These are phyloP conservation scores for human (Homo sapiens) DNA, from an alignment of 2,113 vertebrate species.

Conservation along the genomic window GRCh38 chr17:73543001-73543500, in stretches of 20 bases:
- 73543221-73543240: not conserved
- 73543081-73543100: too few species aligned
- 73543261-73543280: not conserved
- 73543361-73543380: too few species aligned
- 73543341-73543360: not conserved
- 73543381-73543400: not conserved
- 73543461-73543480: not conserved
- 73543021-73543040: too few species aligned
- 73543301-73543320: too few species aligned
- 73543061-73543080: accelerated
- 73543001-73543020: not conserved
- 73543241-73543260: not conserved
- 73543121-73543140: not conserved
- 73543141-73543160: not conserved
- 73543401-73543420: not conserved
- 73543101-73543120: not conserved
- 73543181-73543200: not conserved
- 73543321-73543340: not conserved
- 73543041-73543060: not conserved
- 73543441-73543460: not conserved
- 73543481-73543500: not conserved
- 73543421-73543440: accelerated
- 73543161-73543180: not conserved
- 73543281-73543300: not conserved
- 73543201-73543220: not conserved